A percentile compares a stretch with the other conserved stretches of the same genome.
These are phyloP conservation scores for Drosophila teissieri DNA, from an alignment of 1,140 invertebrate genomes.

Conservation along the genomic window DNA sequence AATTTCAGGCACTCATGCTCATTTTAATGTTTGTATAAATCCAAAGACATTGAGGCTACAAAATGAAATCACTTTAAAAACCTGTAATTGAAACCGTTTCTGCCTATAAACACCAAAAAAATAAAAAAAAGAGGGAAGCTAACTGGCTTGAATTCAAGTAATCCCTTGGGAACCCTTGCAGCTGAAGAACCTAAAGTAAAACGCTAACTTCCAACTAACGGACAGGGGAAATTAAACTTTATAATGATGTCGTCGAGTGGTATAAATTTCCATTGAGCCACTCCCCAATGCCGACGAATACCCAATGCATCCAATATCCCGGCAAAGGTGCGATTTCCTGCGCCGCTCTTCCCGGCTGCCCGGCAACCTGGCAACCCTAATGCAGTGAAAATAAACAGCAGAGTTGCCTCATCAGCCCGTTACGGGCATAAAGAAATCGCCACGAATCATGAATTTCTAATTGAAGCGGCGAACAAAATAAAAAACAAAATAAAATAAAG, in stretches of 20 bases:
- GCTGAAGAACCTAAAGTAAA: neutral
- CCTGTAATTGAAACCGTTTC: neutral
- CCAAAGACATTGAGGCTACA: too few relatives aligned
- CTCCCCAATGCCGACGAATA: constrained; percentile 12
- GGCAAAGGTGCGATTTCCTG: constrained; percentile 23
- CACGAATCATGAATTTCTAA: constrained; percentile 62
- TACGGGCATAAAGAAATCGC: constrained; percentile 26
- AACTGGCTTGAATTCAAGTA: neutral
- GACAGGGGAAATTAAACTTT: constrained; percentile 26
- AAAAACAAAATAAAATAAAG: constrained; percentile 6
- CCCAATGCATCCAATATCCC: constrained; percentile 10
- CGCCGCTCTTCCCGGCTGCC: neutral
- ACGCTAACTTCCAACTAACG: constrained; percentile 10
- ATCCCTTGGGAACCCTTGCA: neutral
- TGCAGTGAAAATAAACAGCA: constrained; percentile 46
- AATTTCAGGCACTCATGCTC: neutral
- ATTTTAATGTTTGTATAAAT: neutral
- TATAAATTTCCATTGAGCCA: constrained; percentile 28
- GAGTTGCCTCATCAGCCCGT: constrained; percentile 35
- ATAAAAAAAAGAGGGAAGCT: neutral
- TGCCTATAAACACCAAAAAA: neutral
- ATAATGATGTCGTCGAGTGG: constrained; percentile 12
- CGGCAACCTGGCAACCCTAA: constrained; percentile 22
- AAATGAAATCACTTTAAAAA: too few relatives aligned
- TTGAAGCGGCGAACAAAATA: constrained; percentile 45